Evolutionary conservation across 2,113 vertebrate genomes (phyloP), one percentile per base, ranked within the genome.

Genomic region (Herpetotheres cachinnans): DNA sequence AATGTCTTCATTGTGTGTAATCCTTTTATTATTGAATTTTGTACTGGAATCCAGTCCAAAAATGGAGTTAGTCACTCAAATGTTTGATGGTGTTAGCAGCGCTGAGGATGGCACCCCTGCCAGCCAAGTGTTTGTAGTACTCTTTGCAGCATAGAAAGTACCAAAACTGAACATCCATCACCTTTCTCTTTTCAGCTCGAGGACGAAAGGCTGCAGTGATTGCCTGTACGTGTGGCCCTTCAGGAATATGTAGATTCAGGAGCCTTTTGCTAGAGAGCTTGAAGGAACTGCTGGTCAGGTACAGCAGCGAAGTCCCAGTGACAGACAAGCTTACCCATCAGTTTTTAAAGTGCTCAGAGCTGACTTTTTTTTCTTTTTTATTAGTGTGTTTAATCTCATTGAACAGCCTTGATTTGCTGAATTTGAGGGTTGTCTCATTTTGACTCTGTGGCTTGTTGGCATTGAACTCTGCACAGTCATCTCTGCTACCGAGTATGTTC

Each of bases 21-120:
- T 95, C 93, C 89, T 89, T 82, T 72, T 85, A 36, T 97, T 91
- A 93, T 89, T 96, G 93, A 81, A 49, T 92, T 94, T 81, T 67
- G 70, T 18, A 8, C 74, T 79, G 86, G 52, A 83, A n/a, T 79
- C 73, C n/a, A 11, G 14, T 81, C 50, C 25, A 13, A 42, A 42
- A 56, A 11, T 1, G 36, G 82, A 70, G 66, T 32, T 34, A 36
- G 26, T 78, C 46, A 3, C 19, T 70, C 4, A 6, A 5, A 15
- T 71, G 50, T 50, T 7, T 18, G 47, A 8, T 9, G 20, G 44
- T 6, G 38, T 32, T 17, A 22, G 81, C 29, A 36, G 63, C 40
- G 84, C 67, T 44, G 69, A 29, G 62, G 56, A 5, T 73, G 91
- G 34, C 61, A 63, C 5, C 27, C 4, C n/a, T 58, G 72, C 34